Base-by-base conservation (phyloP, 2,888 invertebrate species). In the Furcula furcula region DNA sequence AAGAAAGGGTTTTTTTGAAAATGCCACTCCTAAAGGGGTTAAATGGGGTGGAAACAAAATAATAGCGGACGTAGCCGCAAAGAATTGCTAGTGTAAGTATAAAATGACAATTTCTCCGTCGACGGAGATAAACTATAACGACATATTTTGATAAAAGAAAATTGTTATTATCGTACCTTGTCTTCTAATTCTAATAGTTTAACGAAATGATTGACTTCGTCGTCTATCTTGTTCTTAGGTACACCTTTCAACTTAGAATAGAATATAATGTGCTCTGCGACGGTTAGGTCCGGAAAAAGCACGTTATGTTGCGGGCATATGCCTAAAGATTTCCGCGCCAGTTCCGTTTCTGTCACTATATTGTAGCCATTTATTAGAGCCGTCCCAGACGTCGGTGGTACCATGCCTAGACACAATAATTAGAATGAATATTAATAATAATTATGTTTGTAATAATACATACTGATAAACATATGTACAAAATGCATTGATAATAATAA, bases 271-370 rank as follows among this genome's bases (percentile, higher is more conserved):
- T 97, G 97, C 73, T 97, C 96, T 7, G 91, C 90, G 3, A 96
- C 96, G 0, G 96, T 96, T 31, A 97, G 85, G 46, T 94, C 94
- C 23, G 95, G 94, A 73, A 97, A 96, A 10, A 97, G 87, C 1
- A 96, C 93, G 80, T 97, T 95, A 73, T 96, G 95, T 65, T 97
- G 97, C 0, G 97, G 97, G 79, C 95, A 96, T 14, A 95, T 89
- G 1, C 96, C 96, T 20, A 96, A 80, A 19, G 94, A 94, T 47
- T 90, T 89, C n/a, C 95, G 90, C 0, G 95, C 94, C 6, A 84
- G 87, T 10, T 88, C 83, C 33, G 95, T 93, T 54, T 95, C 92
- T 0, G 86, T 91, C 14, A 92, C 87, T 46, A 95, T 93, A 66
- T 94, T 93, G 66, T 91, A 91, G 3, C 94, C 95, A 70, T 92